A percentile compares a stretch with the other conserved stretches of the same genome.
Evolutionary conservation across 2,797 vertebrate species (phyloP).

Genomic region (Taeniopygia guttata): DNA sequence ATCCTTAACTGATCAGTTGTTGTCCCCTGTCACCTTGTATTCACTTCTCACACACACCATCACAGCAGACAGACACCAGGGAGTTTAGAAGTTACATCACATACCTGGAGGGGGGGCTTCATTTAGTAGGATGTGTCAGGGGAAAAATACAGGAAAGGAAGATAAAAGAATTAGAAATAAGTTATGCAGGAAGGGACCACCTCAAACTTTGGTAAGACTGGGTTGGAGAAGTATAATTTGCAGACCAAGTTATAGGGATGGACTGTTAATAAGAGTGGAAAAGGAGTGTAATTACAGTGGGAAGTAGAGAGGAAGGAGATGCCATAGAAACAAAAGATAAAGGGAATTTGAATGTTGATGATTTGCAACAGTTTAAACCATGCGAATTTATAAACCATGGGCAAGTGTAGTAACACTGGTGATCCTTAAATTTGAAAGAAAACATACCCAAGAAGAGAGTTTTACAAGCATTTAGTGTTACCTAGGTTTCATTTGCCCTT

Average conservation of each 20-base stretch:
- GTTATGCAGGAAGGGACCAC: conserved; percentile 50
- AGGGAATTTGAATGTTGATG: conserved; percentile 16
- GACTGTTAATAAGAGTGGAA: conserved; percentile 4
- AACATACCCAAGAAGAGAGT: neutral
- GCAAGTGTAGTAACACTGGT: neutral
- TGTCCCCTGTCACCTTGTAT: neutral
- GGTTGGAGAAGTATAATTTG: neutral
- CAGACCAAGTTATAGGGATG: neutral
- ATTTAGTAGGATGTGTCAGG: conserved; percentile 67
- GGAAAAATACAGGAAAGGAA: conserved; percentile 56
- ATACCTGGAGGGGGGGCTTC: conserved; percentile 69
- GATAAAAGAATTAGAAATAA: conserved; percentile 62
- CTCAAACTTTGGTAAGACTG: conserved; percentile 27
- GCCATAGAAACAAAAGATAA: conserved; percentile 1
- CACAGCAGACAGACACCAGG: conserved; percentile 8
- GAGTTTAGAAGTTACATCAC: conserved; percentile 68
- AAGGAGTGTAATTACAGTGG: neutral
- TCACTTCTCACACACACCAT: neutral
- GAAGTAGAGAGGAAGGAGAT: neutral
- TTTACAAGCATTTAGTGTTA: neutral
- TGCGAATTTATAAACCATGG: neutral
- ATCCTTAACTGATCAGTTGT: neutral
- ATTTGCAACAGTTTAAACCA: neutral
- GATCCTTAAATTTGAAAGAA: neutral
- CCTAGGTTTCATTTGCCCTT: neutral